Evolutionary conservation across 2,888 invertebrate species (phyloP).

Genomic region (Vandiemenella viatica): DNA sequence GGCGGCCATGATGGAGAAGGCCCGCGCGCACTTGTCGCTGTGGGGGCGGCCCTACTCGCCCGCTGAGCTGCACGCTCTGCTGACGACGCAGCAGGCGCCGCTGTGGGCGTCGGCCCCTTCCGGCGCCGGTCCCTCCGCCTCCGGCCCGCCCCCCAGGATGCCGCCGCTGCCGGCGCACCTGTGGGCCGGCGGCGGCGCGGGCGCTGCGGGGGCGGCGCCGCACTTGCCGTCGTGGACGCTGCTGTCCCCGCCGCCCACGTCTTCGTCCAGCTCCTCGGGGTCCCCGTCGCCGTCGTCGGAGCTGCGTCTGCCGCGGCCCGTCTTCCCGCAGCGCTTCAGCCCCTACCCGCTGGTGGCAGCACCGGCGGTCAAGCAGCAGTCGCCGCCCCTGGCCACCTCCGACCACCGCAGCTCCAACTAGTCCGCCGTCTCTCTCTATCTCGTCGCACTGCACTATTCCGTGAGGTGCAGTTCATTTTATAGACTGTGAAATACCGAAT

Average conservation of each 20-base stretch:
- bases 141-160: slow-evolving; percentile 25
- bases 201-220: slow-evolving; percentile 15
- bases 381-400: slow-evolving; percentile 10
- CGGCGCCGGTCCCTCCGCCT: slow-evolving; percentile 12
- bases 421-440: too few species aligned
- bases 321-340: slow-evolving; percentile 32
- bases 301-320: slow-evolving; percentile 30
- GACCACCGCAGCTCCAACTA: background rate
- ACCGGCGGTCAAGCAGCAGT: slow-evolving; percentile 12
- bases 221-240: slow-evolving; percentile 25
- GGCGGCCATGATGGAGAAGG: slow-evolving; percentile 32
- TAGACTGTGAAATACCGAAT: too few species aligned
- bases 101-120: slow-evolving; percentile 13
- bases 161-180: slow-evolving; percentile 29
- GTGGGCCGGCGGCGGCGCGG: slow-evolving; percentile 26
- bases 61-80: slow-evolving; percentile 28
- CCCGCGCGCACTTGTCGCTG: slow-evolving; percentile 29
- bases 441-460: too few species aligned
- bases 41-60: slow-evolving; percentile 25
- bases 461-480: too few species aligned
- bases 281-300: slow-evolving; percentile 32
- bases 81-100: slow-evolving; percentile 24
- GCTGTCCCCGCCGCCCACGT: slow-evolving; percentile 31
- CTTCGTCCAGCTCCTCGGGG: slow-evolving; percentile 44
- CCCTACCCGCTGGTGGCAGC: slow-evolving; percentile 25